phyloP scores from a whole-genome alignment of 2,797 vertebrate species.

The Peromyscus nudipes region DNA sequence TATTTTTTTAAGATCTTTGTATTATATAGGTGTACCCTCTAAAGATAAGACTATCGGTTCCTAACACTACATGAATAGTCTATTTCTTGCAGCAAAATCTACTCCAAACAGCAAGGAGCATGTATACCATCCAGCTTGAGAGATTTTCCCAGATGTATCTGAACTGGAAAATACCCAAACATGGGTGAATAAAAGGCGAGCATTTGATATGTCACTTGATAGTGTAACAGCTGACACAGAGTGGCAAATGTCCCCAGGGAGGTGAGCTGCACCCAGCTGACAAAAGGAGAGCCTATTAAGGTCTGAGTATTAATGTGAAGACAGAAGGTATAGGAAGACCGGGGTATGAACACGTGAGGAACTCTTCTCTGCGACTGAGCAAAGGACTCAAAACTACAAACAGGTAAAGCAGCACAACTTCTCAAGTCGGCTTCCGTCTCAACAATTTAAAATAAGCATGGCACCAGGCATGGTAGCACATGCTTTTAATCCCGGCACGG shows the following conservation, averaged over 20 bases:
- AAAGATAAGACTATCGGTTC: constrained; percentile 59
- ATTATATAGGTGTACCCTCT: neutral
- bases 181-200: constrained; percentile 50
- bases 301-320: constrained; percentile 52
- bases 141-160: constrained; percentile 66
- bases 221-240: constrained; percentile 77
- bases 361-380: neutral
- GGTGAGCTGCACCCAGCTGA: constrained; percentile 27
- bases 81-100: constrained; percentile 42
- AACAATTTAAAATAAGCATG: constrained; percentile 34
- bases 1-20: neutral
- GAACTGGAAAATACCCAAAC: constrained; percentile 64
- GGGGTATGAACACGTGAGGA: neutral
- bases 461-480: neutral
- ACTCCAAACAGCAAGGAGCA: constrained; percentile 31
- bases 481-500: neutral
- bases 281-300: constrained; percentile 60
- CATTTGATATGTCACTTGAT: constrained; percentile 76
- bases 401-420: neutral
- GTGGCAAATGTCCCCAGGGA: constrained; percentile 77
- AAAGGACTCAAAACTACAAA: constrained; percentile 36
- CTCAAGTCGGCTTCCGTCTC: constrained; percentile 36
- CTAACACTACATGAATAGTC: constrained; percentile 1
- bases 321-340: constrained; percentile 50
- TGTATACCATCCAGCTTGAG: neutral